Evolutionary conservation across 2,797 vertebrate species (phyloP).

Genomic region (Sebastes alutus): DNA sequence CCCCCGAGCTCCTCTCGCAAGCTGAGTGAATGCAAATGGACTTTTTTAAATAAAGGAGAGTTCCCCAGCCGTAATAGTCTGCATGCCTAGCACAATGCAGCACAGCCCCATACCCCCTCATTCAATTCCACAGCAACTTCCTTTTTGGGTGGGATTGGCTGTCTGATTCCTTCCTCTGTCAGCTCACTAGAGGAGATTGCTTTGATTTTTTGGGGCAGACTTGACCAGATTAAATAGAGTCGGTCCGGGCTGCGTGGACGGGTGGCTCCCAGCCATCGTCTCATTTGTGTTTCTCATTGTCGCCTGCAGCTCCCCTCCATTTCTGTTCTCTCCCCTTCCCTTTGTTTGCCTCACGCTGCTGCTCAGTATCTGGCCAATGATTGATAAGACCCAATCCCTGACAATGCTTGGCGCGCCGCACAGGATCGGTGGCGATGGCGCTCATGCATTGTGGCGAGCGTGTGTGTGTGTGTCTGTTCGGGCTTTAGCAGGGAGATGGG

Average conservation of each 20-base stretch:
- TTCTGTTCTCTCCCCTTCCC: conserved; percentile 60
- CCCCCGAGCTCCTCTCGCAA: conserved; percentile 53
- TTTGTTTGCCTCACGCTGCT: conserved; percentile 76
- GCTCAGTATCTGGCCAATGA: conserved; percentile 82
- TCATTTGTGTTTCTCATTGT: conserved; percentile 78
- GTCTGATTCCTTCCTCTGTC: conserved; percentile 54
- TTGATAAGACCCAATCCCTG: conserved; percentile 86
- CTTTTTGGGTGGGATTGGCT: conserved; percentile 56
- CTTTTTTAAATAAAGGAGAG: conserved; percentile 60
- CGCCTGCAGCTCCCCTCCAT: conserved; percentile 59
- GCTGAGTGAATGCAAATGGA: conserved; percentile 68
- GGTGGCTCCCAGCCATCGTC: conserved; percentile 71
- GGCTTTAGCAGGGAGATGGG: conserved; percentile 59
- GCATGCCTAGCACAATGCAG: conserved; percentile 51
- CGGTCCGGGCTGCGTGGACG: conserved; percentile 43
- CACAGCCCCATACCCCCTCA: conserved; percentile 48
- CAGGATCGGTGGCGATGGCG: conserved; percentile 57
- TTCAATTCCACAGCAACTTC: conserved; percentile 56
- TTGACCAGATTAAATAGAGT: conserved; percentile 75
- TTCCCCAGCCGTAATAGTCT: conserved; percentile 52
- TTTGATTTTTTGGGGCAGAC: conserved; percentile 67
- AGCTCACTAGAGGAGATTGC: conserved; percentile 60
- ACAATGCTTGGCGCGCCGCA: conserved; percentile 73
- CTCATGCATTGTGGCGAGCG: conserved; percentile 55
- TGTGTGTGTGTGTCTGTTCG: conserved; percentile 41